Conservation (phyloP, 2,113 vertebrate genomes). For the Hemiprocne comata region DNA sequence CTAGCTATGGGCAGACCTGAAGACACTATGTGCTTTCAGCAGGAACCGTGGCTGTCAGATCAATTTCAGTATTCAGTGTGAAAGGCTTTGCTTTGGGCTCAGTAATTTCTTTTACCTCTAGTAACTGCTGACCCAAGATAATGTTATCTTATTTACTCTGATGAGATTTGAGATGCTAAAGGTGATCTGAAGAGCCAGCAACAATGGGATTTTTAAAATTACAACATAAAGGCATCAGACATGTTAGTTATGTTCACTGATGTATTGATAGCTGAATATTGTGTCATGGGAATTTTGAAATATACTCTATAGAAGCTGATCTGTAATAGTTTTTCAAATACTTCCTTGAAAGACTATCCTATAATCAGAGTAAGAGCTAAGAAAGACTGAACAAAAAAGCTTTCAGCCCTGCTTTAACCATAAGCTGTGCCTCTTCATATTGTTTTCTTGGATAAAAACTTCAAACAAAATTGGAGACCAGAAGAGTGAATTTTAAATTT, state of each 20-base stretch:
- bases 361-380: neutral
- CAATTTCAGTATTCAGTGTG: neutral
- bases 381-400: neutral
- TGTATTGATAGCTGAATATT: neutral
- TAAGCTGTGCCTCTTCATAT: neutral
- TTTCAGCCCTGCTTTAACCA: neutral
- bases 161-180: neutral
- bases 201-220: neutral
- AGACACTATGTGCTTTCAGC: neutral
- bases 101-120: neutral
- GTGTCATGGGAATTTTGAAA: neutral
- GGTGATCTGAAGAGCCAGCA: neutral
- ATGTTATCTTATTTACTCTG: neutral
- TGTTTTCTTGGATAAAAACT: neutral
- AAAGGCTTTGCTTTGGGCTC: neutral
- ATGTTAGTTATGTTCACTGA: neutral
- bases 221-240: neutral
- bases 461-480: neutral
- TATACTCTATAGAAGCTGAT: neutral
- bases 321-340: neutral
- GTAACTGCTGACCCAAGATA: neutral
- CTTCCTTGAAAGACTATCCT: neutral
- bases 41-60: neutral
- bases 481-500: neutral
- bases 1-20: neutral